Percentiles rank a stretch among this genome's conserved stretches.
phyloP scores from a whole-genome alignment of 2,888 invertebrate species.

The Parthenolecanium corni region DNA sequence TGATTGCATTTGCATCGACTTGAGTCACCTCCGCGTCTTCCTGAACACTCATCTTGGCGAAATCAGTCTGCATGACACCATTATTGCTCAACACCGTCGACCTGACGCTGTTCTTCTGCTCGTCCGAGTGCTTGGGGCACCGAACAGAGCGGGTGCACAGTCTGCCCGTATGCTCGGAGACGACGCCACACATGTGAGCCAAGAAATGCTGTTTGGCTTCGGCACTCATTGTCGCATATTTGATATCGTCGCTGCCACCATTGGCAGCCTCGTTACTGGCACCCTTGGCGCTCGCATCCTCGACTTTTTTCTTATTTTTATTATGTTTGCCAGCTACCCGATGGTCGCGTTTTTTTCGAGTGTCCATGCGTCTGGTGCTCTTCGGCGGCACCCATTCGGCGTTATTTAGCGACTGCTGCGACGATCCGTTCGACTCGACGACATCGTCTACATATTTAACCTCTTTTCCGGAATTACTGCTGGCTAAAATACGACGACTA shows the following conservation, averaged over 20 bases:
- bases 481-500: conserved; percentile 52
- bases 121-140: conserved; percentile 27
- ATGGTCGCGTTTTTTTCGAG: conserved; percentile 8
- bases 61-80: conserved; percentile 3
- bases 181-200: conserved; percentile 41
- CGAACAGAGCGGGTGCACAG: conserved; percentile 37
- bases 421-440: conserved; percentile 24
- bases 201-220: conserved; percentile 34
- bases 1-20: not conserved
- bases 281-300: not conserved
- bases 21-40: conserved; percentile 15
- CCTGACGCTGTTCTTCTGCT: conserved; percentile 19
- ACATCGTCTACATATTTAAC: conserved; percentile 23
- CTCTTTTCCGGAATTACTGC: conserved; percentile 56
- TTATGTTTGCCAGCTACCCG: conserved; percentile 8
- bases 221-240: conserved; percentile 9
- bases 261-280: no score
- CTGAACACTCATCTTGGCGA: conserved; percentile 13
- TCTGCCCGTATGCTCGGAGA: conserved; percentile 43
- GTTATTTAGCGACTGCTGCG: conserved; percentile 13
- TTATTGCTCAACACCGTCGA: conserved; percentile 2
- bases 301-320: conserved; percentile 13
- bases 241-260: not conserved
- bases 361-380: conserved; percentile 3
- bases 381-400: conserved; percentile 19